These are phyloP conservation scores for Eupeodes corollae DNA, from an alignment of 1,140 invertebrate genomes.

Conservation along the genomic window DNA sequence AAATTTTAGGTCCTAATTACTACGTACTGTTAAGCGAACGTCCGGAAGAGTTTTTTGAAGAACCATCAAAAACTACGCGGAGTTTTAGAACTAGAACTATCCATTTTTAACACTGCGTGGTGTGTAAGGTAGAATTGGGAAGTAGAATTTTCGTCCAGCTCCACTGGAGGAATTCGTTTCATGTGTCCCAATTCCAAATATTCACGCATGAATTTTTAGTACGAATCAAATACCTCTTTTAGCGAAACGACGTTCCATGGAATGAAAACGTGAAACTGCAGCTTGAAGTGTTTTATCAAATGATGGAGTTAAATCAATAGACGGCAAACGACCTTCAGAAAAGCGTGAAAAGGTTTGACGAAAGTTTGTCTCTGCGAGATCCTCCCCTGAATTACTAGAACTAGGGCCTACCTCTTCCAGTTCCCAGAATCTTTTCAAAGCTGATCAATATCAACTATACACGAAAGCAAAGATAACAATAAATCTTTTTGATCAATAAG, in stretches of 20 bases:
- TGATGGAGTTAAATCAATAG: not conserved
- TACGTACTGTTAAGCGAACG: slow-evolving; percentile 22
- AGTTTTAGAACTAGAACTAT: slow-evolving; percentile 18
- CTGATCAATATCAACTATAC: too few relatives aligned
- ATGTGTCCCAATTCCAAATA: too few relatives aligned
- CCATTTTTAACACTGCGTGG: slow-evolving; percentile 20
- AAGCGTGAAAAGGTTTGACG: too few relatives aligned
- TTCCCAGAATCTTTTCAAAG: too few relatives aligned
- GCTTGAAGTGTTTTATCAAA: slow-evolving; percentile 1
- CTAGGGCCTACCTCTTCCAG: too few relatives aligned
- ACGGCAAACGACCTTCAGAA: not conserved
- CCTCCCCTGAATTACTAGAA: too few relatives aligned
- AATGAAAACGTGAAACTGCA: not conserved
- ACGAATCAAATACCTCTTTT: not conserved
- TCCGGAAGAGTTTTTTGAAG: slow-evolving; percentile 4
- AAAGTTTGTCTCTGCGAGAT: too few relatives aligned
- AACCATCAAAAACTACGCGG: slow-evolving; percentile 19
- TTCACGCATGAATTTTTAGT: not conserved
- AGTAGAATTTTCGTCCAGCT: too few relatives aligned
- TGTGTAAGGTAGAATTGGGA: slow-evolving; percentile 14
- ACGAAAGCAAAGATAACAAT: too few relatives aligned
- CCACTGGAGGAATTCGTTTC: too few relatives aligned
- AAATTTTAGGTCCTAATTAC: slow-evolving; percentile 23
- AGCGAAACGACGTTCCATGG: not conserved
- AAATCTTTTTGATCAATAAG: too few relatives aligned